Percentiles rank a stretch among this genome's conserved stretches.
Evolutionary conservation across 2,113 vertebrate species (phyloP).

Genomic region (Neotoma lepida): DNA sequence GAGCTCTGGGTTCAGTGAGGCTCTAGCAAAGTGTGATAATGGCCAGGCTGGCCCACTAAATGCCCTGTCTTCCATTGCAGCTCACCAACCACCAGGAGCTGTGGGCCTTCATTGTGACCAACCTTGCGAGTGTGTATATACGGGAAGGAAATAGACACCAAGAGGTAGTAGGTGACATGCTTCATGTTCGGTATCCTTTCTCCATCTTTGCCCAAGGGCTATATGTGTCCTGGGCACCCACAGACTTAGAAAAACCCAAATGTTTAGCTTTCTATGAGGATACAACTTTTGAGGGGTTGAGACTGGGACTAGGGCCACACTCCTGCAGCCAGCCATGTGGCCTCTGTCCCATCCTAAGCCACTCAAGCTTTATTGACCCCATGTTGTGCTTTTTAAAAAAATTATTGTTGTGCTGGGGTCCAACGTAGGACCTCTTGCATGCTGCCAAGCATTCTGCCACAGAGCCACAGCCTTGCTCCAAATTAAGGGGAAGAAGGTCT

Average conservation of each 20-base stretch:
- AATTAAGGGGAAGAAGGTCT: too few relatives aligned
- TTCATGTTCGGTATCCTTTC: slow-evolving; percentile 62
- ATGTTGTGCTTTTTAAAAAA: not conserved
- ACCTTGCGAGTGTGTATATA: slow-evolving; percentile 98
- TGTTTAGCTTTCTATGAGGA: not conserved
- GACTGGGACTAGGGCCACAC: fast-evolving
- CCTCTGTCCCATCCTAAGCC: not conserved
- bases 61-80: slow-evolving; percentile 77
- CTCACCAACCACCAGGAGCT: slow-evolving; percentile 98
- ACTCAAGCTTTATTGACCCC: not conserved
- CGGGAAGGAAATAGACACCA: slow-evolving; percentile 97
- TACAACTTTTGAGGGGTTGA: not conserved
- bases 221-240: not conserved
- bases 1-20: not conserved
- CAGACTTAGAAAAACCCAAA: not conserved
- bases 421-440: not conserved
- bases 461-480: not conserved
- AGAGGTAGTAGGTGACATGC: slow-evolving; percentile 88
- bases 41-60: not conserved
- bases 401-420: not conserved
- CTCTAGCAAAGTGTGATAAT: not conserved
- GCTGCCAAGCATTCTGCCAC: not conserved
- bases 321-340: not conserved
- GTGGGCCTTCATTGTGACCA: slow-evolving; percentile 99
- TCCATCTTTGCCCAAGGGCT: not conserved